Conservation (phyloP, 2,888 invertebrate species). For the Flexamia atlantica region DNA sequence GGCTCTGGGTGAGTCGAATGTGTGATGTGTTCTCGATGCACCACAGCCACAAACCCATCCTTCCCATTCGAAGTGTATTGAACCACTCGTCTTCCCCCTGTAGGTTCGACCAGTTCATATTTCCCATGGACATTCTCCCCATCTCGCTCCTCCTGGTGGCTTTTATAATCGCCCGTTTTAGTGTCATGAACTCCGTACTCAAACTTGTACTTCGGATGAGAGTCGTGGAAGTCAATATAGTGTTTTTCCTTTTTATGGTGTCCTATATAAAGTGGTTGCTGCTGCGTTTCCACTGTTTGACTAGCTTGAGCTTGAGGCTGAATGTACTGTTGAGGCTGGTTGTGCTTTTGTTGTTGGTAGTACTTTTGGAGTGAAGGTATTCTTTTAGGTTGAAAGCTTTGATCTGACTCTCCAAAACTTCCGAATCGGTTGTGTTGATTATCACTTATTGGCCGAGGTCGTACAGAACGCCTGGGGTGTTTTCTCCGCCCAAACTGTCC, state of each 20-base stretch:
- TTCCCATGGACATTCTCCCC: constrained; percentile 76
- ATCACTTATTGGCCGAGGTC: background rate
- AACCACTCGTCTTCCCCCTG: constrained; percentile 2
- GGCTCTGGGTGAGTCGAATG: constrained; percentile 44
- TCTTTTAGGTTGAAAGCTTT: background rate
- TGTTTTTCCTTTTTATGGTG: background rate
- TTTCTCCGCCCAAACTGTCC: background rate
- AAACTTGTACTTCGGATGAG: constrained; percentile 64
- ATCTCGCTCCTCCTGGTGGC: constrained; percentile 74
- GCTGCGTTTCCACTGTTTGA: background rate
- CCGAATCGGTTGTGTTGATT: background rate
- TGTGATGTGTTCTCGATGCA: constrained; percentile 66
- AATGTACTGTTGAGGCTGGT: background rate
- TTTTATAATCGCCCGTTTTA: constrained; percentile 85
- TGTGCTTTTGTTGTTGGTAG: background rate
- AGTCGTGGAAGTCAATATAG: constrained; percentile 68
- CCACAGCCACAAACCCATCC: constrained; percentile 63
- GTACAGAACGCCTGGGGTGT: background rate
- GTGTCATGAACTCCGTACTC: constrained; percentile 74
- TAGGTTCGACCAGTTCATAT: constrained; percentile 33
- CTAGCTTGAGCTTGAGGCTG: constrained; percentile 21
- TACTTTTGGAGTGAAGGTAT: background rate
- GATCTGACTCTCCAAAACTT: background rate
- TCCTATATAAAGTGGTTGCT: background rate
- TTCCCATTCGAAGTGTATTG: constrained; percentile 36